Conservation (phyloP, 2,113 vertebrate genomes). For the Oryzias melastigma region DNA sequence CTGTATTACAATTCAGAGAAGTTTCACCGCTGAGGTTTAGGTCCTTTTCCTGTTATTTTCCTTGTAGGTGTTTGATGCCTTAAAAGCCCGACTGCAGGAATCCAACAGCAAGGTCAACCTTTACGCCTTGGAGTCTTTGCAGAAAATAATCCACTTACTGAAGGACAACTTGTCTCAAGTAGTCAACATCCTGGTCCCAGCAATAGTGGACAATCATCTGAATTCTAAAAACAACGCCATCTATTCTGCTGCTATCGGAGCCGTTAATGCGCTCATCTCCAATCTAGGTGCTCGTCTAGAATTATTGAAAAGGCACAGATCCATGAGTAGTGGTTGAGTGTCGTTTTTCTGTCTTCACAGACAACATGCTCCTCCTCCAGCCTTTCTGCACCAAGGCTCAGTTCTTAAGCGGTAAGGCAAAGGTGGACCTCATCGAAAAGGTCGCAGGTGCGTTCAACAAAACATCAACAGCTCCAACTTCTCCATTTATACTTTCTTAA, state of each 20-base stretch:
- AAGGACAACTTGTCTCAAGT: constrained; percentile 85
- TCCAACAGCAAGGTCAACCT: constrained; percentile 94
- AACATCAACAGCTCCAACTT: background rate
- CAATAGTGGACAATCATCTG: constrained; percentile 93
- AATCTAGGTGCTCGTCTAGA: constrained; percentile 79
- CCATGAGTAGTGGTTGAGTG: background rate
- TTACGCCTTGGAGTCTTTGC: constrained; percentile 86
- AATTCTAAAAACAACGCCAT: constrained; percentile 92
- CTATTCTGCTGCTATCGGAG: constrained; percentile 84
- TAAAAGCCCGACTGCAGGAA: constrained; percentile 88
- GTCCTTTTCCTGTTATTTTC: background rate
- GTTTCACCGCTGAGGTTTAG: background rate
- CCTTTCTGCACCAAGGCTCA: constrained; percentile 93
- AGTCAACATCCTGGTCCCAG: constrained; percentile 89
- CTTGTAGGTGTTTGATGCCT: constrained; percentile 88
- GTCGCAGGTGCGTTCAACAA: constrained; percentile 84
- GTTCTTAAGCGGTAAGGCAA: constrained; percentile 91
- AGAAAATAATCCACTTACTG: constrained; percentile 83
- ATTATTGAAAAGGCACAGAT: background rate
- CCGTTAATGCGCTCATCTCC: constrained; percentile 81
- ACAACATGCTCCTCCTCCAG: constrained; percentile 88
- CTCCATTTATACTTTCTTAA: background rate
- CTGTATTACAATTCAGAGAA: background rate
- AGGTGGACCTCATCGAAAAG: constrained; percentile 90
- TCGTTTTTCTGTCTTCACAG: constrained; percentile 72